phyloP scores from a whole-genome alignment of 2,888 invertebrate species.

The Acronicta leporina region DNA sequence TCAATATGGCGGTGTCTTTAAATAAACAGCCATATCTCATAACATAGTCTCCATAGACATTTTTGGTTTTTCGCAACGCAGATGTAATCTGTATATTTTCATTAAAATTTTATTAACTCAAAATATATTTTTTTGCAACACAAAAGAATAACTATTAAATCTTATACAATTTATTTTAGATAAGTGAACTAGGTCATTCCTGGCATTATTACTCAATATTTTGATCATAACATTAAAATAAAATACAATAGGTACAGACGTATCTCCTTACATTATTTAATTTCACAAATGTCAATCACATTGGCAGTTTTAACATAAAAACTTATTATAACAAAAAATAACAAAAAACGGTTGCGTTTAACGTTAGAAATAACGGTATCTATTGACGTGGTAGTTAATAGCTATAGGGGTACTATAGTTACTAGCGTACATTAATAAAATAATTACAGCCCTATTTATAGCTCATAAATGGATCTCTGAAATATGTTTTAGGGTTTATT shows the following conservation, averaged over 20 bases:
- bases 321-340: conserved; percentile 9
- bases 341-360: conserved; percentile 16
- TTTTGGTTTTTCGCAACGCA: conserved; percentile 10
- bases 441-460: conserved; percentile 42
- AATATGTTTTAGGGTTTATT: neutral
- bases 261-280: neutral
- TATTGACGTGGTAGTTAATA: conserved; percentile 19
- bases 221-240: neutral
- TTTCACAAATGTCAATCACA: conserved; percentile 18
- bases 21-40: neutral
- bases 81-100: neutral
- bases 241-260: neutral
- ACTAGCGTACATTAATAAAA: conserved; percentile 17
- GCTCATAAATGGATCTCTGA: conserved; percentile 19
- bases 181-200: no score
- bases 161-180: no score
- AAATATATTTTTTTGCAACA: no score
- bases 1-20: conserved; percentile 31
- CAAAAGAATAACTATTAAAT: no score
- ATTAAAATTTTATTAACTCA: no score
- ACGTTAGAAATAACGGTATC: conserved; percentile 30
- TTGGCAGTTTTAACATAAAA: conserved; percentile 9
- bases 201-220: neutral
- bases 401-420: conserved; percentile 25
- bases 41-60: neutral